These are phyloP conservation scores for Nemotelus pantherinus DNA, from an alignment of 2,888 invertebrate genomes.

Conservation along the genomic window DNA sequence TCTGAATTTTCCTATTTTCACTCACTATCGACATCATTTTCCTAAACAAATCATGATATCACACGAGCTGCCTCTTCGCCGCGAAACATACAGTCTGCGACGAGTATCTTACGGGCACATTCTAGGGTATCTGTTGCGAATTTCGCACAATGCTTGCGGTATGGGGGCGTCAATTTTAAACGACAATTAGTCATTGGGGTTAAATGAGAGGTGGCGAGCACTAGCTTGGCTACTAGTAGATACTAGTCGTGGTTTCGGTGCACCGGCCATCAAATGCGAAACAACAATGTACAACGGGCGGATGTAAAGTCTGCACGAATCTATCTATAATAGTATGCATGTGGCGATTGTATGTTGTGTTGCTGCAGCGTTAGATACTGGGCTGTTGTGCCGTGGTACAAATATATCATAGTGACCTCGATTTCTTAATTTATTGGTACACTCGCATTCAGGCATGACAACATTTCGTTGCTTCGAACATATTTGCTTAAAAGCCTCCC, in stretches of 20 bases:
- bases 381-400: not conserved
- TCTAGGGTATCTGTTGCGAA: no score
- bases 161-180: conserved; percentile 17
- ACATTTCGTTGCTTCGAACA: conserved; percentile 33
- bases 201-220: conserved; percentile 9
- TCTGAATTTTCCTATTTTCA: not conserved
- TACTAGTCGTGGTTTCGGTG: not conserved
- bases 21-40: not conserved
- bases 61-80: no score
- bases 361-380: no score
- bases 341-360: no score
- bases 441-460: conserved; percentile 35
- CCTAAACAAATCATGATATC: not conserved
- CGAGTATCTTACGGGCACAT: no score
- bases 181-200: conserved; percentile 40
- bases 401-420: conserved; percentile 37
- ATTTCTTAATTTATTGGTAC: conserved; percentile 42
- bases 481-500: conserved; percentile 27
- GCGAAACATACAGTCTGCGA: no score
- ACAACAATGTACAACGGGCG: not conserved
- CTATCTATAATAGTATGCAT: not conserved
- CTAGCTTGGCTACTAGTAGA: not conserved
- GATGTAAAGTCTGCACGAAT: conserved; percentile 6
- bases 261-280: not conserved
- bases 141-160: not conserved